Conservation (phyloP, 2,797 vertebrate species). For the Gorsachius magnificus region DNA sequence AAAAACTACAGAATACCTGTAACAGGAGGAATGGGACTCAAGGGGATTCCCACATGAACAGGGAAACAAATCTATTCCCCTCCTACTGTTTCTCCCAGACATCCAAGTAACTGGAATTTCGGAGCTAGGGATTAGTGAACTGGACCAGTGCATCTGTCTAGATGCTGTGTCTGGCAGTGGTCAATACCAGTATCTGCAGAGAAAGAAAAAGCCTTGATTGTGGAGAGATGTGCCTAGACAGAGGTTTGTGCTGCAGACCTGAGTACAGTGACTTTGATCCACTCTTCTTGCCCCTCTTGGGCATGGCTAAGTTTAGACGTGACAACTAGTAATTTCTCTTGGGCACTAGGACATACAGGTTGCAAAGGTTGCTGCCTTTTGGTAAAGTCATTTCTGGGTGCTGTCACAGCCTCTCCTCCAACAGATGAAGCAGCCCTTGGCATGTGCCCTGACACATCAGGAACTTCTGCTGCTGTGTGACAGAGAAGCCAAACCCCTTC, state of each 20-base stretch:
- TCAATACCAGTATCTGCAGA: background rate
- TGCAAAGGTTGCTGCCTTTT: background rate
- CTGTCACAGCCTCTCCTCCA: background rate
- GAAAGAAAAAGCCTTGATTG: background rate
- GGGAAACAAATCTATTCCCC: background rate
- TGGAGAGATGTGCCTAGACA: background rate
- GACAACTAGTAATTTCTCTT: background rate
- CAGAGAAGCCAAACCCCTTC: background rate
- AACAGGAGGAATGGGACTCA: background rate
- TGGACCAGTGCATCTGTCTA: background rate
- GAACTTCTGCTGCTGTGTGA: background rate
- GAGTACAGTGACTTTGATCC: background rate
- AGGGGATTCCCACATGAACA: background rate
- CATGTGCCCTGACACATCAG: background rate
- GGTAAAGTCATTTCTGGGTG: background rate
- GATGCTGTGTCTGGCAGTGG: background rate
- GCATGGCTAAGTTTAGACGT: background rate
- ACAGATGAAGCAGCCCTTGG: background rate
- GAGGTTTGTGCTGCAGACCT: background rate
- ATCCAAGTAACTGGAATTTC: background rate
- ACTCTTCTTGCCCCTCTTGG: background rate
- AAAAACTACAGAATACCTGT: background rate
- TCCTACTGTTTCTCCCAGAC: background rate
- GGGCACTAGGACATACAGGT: rapidly evolving
- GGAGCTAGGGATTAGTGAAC: background rate